Evolutionary conservation across 2,888 invertebrate genomes (phyloP), one percentile per base, ranked within the genome.

Genomic region (Oscheius sp.): DNA sequence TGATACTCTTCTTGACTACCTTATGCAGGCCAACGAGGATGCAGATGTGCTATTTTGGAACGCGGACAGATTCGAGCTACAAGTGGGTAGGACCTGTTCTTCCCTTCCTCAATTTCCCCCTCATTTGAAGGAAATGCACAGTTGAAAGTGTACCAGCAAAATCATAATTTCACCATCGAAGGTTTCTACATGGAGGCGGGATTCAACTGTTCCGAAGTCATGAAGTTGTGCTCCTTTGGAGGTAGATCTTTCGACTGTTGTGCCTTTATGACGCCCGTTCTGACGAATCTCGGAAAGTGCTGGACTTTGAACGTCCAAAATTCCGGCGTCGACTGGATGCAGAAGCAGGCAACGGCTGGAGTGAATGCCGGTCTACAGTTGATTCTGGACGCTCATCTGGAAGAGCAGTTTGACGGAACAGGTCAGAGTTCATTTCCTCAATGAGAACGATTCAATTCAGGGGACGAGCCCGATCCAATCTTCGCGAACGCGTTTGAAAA

Each of bases 251-350:
- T 82, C 72, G 75, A 86, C 60, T 87, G 87, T 53, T 87, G 87
- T 74, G 79, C 83, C 63, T 86, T 80, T 63, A 83, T 86, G 9
- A 78, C 76, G 10, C 82, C 85, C 13, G 82, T 86, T 2, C 81
- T 86, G 42, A 88, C 88, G 9, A 85, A 86, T 63, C 79, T 88
- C 37, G 88, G 87, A 1, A 84, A 83, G 57, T 87, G 87, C 60
- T 86, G 83, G 75, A 84, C 82, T 21, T 51, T 87, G 11, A 81
- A 85, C 55, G 71, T 85, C 2, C 73, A 73, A 51, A 78, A 37
- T 55, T 73, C 73, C 13, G 65, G 65, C 0, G 37, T 51, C 21
- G 63, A 73, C 21, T 87, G 86, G 85, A 75, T 87, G 79, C 80
- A 81, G 42, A 75, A 77, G 55, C 87, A 87, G 75, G 77, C 80